phyloP scores from a whole-genome alignment of 2,113 vertebrate species.

The Oreochromis aureus region DNA sequence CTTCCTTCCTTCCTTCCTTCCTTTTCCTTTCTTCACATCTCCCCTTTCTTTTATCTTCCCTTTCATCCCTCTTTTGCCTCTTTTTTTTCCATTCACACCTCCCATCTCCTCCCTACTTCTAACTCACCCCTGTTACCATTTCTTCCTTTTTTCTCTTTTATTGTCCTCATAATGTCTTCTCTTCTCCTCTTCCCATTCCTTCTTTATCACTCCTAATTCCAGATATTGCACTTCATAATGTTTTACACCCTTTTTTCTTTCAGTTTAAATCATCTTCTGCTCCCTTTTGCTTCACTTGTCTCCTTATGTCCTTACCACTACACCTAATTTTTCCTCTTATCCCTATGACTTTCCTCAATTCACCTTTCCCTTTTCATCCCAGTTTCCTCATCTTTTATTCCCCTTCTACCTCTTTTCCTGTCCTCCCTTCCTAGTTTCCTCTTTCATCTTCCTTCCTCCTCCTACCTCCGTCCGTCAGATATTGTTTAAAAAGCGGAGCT shows the following conservation, averaged over 20 bases:
- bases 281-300: neutral
- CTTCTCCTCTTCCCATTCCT: neutral
- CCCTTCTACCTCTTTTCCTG: neutral
- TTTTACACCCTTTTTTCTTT: neutral
- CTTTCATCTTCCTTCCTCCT: neutral
- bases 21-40: neutral
- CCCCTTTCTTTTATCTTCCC: neutral
- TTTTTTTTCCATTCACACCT: neutral
- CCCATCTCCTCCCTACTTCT: neutral
- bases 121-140: neutral
- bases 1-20: neutral
- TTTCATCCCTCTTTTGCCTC: neutral
- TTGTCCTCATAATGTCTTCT: neutral
- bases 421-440: neutral
- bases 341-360: neutral
- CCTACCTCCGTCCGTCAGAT: conserved; percentile 52
- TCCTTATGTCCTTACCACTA: neutral
- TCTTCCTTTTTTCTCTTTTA: neutral
- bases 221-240: neutral
- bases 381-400: neutral
- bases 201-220: neutral
- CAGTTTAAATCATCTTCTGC: neutral
- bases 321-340: neutral
- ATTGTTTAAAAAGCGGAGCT: conserved; percentile 77
- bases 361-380: neutral